A percentile compares a stretch with the other conserved stretches of the same genome.
Evolutionary conservation across 2,113 vertebrate species (phyloP).

Genomic region (Tauraco erythrolophus): DNA sequence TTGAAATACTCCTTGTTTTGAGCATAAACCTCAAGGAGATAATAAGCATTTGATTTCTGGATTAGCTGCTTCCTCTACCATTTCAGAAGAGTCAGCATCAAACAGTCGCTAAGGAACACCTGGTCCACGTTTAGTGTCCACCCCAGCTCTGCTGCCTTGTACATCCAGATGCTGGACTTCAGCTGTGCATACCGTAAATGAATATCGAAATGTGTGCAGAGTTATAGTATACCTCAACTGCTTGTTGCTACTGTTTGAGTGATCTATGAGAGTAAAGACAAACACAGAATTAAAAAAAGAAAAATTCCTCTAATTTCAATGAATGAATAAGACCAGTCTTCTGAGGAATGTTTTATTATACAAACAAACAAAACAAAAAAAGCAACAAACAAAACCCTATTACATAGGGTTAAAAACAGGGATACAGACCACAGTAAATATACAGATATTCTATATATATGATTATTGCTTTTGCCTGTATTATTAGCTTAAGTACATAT

Average conservation of each 20-base stretch:
- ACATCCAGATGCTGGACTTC: background rate
- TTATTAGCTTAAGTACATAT: background rate
- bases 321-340: background rate
- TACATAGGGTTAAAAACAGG: background rate
- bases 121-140: background rate
- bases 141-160: background rate
- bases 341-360: background rate
- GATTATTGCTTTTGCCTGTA: conserved; percentile 27
- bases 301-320: background rate
- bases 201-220: background rate
- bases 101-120: fast-evolving
- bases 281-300: background rate
- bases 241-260: background rate
- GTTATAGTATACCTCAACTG: background rate
- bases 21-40: background rate
- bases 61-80: background rate
- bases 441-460: background rate
- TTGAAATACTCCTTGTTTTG: background rate
- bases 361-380: conserved; percentile 12
- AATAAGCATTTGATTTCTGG: background rate
- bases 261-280: background rate
- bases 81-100: background rate
- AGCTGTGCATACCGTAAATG: background rate
- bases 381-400: background rate
- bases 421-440: background rate